These are phyloP conservation scores for Cheumatopsyche charites DNA, from an alignment of 1,140 invertebrate species.

Conservation along the genomic window DNA sequence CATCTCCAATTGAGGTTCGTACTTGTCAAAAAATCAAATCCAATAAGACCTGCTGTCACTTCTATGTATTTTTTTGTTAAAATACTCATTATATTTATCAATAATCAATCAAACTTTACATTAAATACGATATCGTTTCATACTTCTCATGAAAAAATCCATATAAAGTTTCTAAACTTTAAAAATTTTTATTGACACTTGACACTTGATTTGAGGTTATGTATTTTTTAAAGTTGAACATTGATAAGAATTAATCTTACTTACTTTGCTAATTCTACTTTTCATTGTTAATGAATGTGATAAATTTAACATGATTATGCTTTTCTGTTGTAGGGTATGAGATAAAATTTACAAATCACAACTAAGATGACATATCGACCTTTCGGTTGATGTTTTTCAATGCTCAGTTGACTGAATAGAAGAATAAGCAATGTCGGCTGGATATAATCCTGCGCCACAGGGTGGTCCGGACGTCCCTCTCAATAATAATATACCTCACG, in stretches of 20 bases:
- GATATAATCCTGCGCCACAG: conserved; percentile 50
- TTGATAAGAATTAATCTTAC: not conserved
- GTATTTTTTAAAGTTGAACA: not conserved
- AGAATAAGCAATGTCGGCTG: conserved; percentile 42
- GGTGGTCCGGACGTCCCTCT: conserved; percentile 39
- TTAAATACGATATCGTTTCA: too few species aligned
- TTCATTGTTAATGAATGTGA: conserved; percentile 22
- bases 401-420: not conserved
- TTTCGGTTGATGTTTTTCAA: conserved; percentile 20
- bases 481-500: conserved; percentile 57
- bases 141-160: too few species aligned
- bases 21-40: too few species aligned
- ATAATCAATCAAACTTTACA: too few species aligned
- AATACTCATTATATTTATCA: too few species aligned
- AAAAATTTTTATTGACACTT: conserved; percentile 36
- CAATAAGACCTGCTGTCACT: too few species aligned
- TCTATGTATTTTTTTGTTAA: too few species aligned
- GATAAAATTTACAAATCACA: conserved; percentile 8
- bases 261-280: not conserved
- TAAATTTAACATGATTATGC: not conserved
- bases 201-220: conserved; percentile 28
- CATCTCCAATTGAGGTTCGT: too few species aligned
- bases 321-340: conserved; percentile 26
- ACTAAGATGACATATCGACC: conserved; percentile 11
- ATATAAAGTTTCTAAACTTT: too few species aligned